A percentile compares a stretch with the other conserved stretches of the same genome.
These are phyloP conservation scores for Glaucopsyche alexis DNA, from an alignment of 2,888 invertebrate species.

Conservation along the genomic window DNA sequence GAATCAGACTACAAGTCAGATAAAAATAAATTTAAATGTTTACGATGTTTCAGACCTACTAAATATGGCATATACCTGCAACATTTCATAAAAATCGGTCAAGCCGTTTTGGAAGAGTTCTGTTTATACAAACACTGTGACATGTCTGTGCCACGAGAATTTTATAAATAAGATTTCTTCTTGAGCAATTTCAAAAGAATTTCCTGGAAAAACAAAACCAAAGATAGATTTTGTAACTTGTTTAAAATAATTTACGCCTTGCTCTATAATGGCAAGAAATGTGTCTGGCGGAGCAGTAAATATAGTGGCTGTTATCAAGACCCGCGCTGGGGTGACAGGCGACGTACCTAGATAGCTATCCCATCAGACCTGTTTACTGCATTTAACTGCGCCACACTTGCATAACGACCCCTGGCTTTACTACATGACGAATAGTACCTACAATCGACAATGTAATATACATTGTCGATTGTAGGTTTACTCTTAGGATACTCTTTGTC, in stretches of 20 bases:
- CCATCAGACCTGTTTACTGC: slow-evolving; percentile 17
- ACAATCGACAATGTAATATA: slow-evolving; percentile 14
- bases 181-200: too few relatives aligned
- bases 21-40: too few relatives aligned
- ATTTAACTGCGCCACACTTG: not conserved
- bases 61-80: too few relatives aligned
- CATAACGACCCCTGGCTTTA: slow-evolving; percentile 3
- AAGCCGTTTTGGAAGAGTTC: too few relatives aligned
- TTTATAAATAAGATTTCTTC: too few relatives aligned
- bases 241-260: not conserved
- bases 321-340: not conserved
- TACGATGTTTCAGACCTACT: too few relatives aligned
- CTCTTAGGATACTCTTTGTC: not conserved
- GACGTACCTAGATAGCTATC: slow-evolving; percentile 5
- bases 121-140: too few relatives aligned
- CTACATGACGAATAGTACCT: not conserved
- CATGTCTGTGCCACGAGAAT: too few relatives aligned
- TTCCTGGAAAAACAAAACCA: too few relatives aligned
- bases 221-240: not conserved
- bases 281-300: not conserved
- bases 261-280: not conserved
- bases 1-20: too few relatives aligned
- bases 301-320: not conserved
- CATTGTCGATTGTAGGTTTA: too few relatives aligned
- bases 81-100: too few relatives aligned